Conservation (phyloP, 1,140 invertebrate species). For the Caenorhabditis remanei region DNA sequence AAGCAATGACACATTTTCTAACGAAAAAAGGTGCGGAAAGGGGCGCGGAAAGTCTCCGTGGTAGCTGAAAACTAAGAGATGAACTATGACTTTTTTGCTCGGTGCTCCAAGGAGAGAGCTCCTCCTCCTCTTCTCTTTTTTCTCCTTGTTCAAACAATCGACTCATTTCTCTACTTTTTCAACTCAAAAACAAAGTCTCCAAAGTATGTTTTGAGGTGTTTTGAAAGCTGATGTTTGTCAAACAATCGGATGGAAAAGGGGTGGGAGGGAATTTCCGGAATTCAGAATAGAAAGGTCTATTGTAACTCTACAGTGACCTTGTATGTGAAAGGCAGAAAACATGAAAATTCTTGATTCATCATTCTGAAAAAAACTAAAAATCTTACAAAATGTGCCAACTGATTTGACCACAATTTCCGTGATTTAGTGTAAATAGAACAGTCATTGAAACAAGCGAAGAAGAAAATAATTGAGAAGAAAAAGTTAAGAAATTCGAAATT, state of each 20-base stretch:
- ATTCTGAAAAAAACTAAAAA: too few species aligned
- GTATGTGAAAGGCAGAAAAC: too few species aligned
- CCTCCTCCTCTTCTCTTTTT: background rate
- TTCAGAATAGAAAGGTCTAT: background rate
- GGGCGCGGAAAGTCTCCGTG: constrained; percentile 10
- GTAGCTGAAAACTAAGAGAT: background rate
- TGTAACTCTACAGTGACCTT: too few species aligned
- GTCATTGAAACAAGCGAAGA: background rate
- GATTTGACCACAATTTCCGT: too few species aligned
- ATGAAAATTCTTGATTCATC: too few species aligned
- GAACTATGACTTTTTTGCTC: constrained; percentile 25
- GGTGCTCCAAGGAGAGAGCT: background rate
- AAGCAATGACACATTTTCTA: background rate
- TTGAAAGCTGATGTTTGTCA: background rate
- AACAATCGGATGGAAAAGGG: background rate
- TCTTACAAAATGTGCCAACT: too few species aligned
- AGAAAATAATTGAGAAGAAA: background rate
- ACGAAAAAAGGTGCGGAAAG: background rate
- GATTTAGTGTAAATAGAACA: background rate
- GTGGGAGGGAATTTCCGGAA: background rate
- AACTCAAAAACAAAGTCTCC: constrained; percentile 35
- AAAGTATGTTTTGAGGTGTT: constrained; percentile 32
- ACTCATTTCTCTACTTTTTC: background rate
- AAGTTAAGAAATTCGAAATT: background rate
- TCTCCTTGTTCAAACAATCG: constrained; percentile 9